Evolutionary conservation across 2,797 vertebrate genomes (phyloP).

Genomic region (Rhyacichthys aspro): DNA sequence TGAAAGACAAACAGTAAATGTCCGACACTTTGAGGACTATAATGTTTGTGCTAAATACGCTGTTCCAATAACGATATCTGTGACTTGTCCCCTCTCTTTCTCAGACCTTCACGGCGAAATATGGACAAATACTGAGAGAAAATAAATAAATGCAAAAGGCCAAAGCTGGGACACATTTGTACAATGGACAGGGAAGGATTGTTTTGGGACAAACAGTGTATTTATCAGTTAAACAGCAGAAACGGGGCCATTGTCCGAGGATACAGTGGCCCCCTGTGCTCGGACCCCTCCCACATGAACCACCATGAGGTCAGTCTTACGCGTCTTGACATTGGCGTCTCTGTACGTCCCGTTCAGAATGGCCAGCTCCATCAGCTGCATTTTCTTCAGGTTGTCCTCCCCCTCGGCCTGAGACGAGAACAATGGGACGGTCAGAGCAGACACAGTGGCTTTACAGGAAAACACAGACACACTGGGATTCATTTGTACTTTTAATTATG

Average conservation of each 20-base stretch:
- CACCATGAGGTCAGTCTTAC: constrained; percentile 82
- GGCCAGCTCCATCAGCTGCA: constrained; percentile 87
- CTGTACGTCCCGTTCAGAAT: constrained; percentile 87
- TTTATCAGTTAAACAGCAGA: constrained; percentile 50
- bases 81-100: too few relatives aligned
- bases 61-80: too few relatives aligned
- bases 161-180: constrained; percentile 37
- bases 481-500: too few relatives aligned
- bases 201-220: constrained; percentile 54
- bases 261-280: constrained; percentile 72
- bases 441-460: too few relatives aligned
- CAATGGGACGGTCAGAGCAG: too few relatives aligned
- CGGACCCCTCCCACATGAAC: constrained; percentile 57
- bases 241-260: constrained; percentile 69
- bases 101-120: too few relatives aligned
- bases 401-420: constrained; percentile 77
- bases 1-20: too few relatives aligned
- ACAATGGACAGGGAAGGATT: constrained; percentile 67
- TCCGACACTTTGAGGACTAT: too few relatives aligned
- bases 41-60: too few relatives aligned
- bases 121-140: background rate
- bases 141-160: constrained; percentile 50
- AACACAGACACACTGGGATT: too few relatives aligned
- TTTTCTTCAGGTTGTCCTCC: constrained; percentile 88
- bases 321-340: constrained; percentile 86